Base-by-base conservation (phyloP, 23 tunicate genomes). In the Halocynthia aurantium region DNA sequence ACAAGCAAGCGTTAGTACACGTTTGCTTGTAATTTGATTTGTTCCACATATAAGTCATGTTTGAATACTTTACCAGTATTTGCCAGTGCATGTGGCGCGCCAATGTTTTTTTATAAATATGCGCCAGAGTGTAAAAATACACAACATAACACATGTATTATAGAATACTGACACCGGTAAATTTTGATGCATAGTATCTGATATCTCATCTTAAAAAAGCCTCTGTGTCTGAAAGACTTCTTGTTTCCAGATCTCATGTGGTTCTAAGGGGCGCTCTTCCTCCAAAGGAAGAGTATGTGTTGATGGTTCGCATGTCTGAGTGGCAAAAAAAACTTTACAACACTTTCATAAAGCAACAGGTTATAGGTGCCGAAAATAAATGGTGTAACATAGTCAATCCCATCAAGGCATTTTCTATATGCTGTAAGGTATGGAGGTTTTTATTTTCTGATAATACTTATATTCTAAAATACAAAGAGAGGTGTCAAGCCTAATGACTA, bases 301-400 rank as follows among this genome's bases (percentile, higher is more conserved):
- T 94, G 7, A 70, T 88, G 84, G 81, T 94, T 50, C 78, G 95
- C 7, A 53, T 94, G 55, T 84, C 90, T 7, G 57, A 80, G 78
- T 82, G 85, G 87, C 99, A 94, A 80, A 94, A 87, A 82, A 81
- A 84, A 56, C 70, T 87, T 7, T 94, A 94, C 94, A 84, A 88
- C 73, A 77, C 74, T 8, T 94, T 85, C 85, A 84, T 81, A 53
- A 63, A 70, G 6, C 13, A 57, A 56, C 81, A 53, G 72, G 84
- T 73, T 50, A 81, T 77, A 7, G 82, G 83, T 11, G 55, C 81
- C 8, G 78, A 85, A 21, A 90, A 86, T 18, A 78, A 88, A 52
- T 85, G 90, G 98, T 73, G 88, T 50, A 86, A 85, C 57, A 53
- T 67, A 6, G 56, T 85, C 20, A 92, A 92, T 55, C 98, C 98